Evolutionary conservation across 92 coral and sea anemone genomes (phyloP).

Genomic region (Micromussa lordhowensis): DNA sequence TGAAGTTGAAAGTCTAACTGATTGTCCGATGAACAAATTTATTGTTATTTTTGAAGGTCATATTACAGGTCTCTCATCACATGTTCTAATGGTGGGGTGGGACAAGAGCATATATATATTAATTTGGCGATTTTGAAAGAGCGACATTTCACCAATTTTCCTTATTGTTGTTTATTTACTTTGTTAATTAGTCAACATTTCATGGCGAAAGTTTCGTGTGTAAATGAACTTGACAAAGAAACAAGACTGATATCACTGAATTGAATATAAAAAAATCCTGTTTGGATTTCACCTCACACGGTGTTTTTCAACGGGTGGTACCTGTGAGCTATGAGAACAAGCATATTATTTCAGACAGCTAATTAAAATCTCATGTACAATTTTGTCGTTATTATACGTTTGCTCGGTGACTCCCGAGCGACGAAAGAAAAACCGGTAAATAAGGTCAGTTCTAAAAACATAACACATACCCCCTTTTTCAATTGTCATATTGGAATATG

Average conservation of each 20-base stretch:
- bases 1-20: too few species aligned
- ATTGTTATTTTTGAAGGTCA: not conserved
- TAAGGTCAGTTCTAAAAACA: not conserved
- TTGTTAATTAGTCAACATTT: too few species aligned
- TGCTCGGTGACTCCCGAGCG: not conserved
- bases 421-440: not conserved
- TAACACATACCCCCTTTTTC: too few species aligned
- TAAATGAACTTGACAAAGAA: too few species aligned
- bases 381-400: not conserved
- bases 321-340: not conserved
- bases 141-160: too few species aligned
- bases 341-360: not conserved
- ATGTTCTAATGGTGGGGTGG: not conserved
- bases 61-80: not conserved
- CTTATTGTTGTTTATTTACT: too few species aligned
- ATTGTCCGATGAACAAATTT: not conserved
- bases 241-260: not conserved
- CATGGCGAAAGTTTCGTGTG: too few species aligned
- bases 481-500: too few species aligned
- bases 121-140: too few species aligned
- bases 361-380: not conserved
- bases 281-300: not conserved
- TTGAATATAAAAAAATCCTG: too few species aligned
- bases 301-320: not conserved
- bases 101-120: not conserved